Evolutionary conservation across 2,888 invertebrate genomes (phyloP).

Genomic region (Rhagonycha fulva): DNA sequence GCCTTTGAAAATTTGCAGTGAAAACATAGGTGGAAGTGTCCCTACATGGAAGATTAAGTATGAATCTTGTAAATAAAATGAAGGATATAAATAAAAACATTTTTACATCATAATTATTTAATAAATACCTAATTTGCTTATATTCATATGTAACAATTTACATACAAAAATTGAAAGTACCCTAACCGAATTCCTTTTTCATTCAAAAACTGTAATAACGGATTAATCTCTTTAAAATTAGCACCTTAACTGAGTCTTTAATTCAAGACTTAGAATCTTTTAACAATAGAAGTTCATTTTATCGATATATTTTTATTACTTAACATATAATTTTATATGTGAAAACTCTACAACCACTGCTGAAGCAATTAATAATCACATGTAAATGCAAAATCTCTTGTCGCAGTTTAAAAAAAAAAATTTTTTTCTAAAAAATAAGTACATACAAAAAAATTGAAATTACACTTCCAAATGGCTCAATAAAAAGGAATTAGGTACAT

Average conservation of each 20-base stretch:
- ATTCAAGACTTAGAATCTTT: background rate
- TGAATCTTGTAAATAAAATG: background rate
- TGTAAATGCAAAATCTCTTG: background rate
- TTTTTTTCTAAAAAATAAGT: background rate
- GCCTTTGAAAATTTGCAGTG: constrained; percentile 62
- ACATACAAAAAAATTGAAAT: background rate
- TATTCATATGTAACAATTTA: constrained; percentile 1
- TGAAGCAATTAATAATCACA: background rate
- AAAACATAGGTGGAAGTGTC: background rate
- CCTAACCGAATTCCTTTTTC: background rate
- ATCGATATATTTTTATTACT: background rate
- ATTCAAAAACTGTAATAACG: background rate
- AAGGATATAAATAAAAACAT: background rate
- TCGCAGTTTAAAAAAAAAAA: background rate
- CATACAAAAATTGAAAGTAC: background rate
- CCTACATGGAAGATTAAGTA: background rate
- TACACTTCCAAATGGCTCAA: background rate
- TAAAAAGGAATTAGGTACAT: background rate
- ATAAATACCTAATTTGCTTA: background rate
- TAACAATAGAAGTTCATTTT: background rate
- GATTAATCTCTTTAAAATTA: constrained; percentile 1
- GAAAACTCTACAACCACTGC: background rate
- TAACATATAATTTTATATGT: background rate
- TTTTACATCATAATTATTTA: constrained; percentile 1
- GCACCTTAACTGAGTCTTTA: background rate